Evolutionary conservation across 2,113 vertebrate genomes (phyloP), one percentile per base, ranked within the genome.

Genomic region (Irena cyanogastra): DNA sequence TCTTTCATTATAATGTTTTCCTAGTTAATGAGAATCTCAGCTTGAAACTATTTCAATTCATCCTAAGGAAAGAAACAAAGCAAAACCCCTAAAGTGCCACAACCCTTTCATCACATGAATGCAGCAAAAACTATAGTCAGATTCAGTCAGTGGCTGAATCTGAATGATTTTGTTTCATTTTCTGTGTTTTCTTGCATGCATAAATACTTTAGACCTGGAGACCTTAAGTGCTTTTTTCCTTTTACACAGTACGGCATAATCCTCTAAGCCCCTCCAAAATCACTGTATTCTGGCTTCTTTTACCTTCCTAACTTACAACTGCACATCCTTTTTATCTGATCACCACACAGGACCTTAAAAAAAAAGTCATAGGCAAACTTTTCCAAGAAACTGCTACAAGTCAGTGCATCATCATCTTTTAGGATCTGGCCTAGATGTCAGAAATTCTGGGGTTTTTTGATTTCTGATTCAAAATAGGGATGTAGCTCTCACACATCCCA

Each of bases 391-490:
- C 3, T 42, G 3, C 69, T 50, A 45, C 8, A 60, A 76, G 9
- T 20, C 35, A 84, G 11, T 5, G 3, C 11, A 37, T 21, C 19
- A 16, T n/a, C 18, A 60, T 20, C 19, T 54, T 81, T 68, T 42
- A 81, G 6, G 8, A 69, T 37, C 35, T 69, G 54, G 20, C 19
- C 27, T 35, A 54, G 22, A 61, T 33, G 5, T 52, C 35, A 76
- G 24, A 83, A 68, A 57, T 50, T 49, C 22, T 35, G 11, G 0
- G 6, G 0, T 1, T 9, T n/a, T 61, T 86, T 61, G 3, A 61
- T 44, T 79, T 23, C 27, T 30, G 27, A 52, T 78, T 57, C 33
- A 12, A 84, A 84, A 77, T 18, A 63, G 6, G 14, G 17, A 72
- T 27, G 31, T 9, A 50, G 22, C 23, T 49, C 66, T 49, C 42